Percentiles rank a stretch among this genome's conserved stretches.
These are phyloP conservation scores for Cetonia aurata DNA, from an alignment of 2,888 invertebrate genomes.

Conservation along the genomic window DNA sequence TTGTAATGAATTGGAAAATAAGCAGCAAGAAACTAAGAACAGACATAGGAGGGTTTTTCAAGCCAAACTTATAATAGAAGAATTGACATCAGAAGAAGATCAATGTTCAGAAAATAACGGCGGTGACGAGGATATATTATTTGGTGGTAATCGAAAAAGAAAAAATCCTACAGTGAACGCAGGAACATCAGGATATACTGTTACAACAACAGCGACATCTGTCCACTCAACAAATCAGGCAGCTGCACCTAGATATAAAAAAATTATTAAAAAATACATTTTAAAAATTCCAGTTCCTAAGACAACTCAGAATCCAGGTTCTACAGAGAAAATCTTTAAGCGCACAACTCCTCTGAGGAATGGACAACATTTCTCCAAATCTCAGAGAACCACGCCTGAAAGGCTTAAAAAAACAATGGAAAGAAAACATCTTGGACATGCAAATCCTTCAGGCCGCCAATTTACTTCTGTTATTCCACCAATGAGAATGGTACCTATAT, in stretches of 20 bases:
- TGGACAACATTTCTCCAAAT: no score
- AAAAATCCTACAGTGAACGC: not conserved
- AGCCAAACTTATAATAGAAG: constrained; percentile 11
- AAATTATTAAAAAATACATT: constrained; percentile 29
- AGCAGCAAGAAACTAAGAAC: not conserved
- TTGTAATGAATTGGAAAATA: not conserved
- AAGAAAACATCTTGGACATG: no score
- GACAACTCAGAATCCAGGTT: not conserved
- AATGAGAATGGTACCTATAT: no score
- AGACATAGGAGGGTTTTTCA: constrained; percentile 1
- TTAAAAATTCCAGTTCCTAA: constrained; percentile 15
- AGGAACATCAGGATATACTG: not conserved
- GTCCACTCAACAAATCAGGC: not conserved
- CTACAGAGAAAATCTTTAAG: not conserved
- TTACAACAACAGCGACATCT: not conserved
- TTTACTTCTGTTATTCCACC: no score
- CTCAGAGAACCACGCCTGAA: no score
- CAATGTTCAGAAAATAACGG: not conserved
- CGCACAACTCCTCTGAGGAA: not conserved
- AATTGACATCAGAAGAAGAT: not conserved
- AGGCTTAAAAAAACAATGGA: no score
- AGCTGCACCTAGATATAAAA: constrained; percentile 8
- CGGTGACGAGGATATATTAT: not conserved
- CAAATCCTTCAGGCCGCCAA: no score
- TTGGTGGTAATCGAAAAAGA: not conserved